Conservation (phyloP, 92 coral and sea anemone genomes). For the Zoanthus sociatus region DNA sequence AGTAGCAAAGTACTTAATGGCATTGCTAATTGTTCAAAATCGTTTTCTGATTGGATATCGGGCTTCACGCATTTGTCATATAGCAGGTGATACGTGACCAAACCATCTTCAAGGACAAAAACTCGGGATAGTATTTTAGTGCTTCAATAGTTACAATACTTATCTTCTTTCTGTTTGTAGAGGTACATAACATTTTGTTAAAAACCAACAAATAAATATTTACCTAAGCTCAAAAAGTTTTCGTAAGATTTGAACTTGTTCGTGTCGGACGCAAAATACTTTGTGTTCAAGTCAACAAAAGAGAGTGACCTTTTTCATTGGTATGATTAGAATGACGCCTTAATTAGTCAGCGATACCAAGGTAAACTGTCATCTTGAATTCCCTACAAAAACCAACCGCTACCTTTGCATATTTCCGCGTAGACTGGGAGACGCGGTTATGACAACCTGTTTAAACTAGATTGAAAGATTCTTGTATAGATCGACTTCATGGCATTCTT, state of each 20-base stretch:
- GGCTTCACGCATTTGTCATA: constrained; percentile 59
- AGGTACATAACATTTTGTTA: constrained; percentile 67
- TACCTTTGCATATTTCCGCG: constrained; percentile 66
- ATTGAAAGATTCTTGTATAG: constrained; percentile 65
- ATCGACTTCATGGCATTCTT: constrained; percentile 34
- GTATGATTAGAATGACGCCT: constrained; percentile 75
- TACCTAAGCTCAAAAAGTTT: constrained; percentile 37
- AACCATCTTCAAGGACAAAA: constrained; percentile 69
- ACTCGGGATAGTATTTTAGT: constrained; percentile 61
- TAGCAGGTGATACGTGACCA: constrained; percentile 93
- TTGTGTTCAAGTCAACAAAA: constrained; percentile 23
- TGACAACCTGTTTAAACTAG: constrained; percentile 92
- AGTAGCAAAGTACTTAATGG: constrained; percentile 61
- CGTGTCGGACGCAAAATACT: constrained; percentile 22
- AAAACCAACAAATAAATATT: constrained; percentile 63
- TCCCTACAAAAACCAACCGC: constrained; percentile 47
- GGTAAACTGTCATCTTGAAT: constrained; percentile 46
- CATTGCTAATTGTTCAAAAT: constrained; percentile 65
- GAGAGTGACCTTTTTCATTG: constrained; percentile 69
- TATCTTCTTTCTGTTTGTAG: constrained; percentile 76
- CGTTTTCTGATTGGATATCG: constrained; percentile 62
- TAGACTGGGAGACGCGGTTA: constrained; percentile 85
- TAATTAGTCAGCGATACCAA: constrained; percentile 85
- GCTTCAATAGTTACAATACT: constrained; percentile 52
- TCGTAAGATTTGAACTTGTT: constrained; percentile 24